These are phyloP conservation scores for Budorcas taxicolor DNA, from an alignment of 2,113 vertebrate species.

Conservation along the genomic window DNA sequence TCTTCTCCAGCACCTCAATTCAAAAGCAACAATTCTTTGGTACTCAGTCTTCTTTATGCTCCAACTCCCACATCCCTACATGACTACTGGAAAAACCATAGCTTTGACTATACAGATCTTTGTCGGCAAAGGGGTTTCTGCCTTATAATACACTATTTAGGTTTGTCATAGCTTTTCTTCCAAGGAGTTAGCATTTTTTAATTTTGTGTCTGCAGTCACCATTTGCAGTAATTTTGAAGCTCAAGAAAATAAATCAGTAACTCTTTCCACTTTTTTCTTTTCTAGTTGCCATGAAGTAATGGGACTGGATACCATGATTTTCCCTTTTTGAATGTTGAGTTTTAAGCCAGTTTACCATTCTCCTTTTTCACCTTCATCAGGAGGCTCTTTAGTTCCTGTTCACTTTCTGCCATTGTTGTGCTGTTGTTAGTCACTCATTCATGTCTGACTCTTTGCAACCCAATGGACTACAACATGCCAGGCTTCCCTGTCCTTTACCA, in stretches of 20 bases:
- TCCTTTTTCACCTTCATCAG: too few species aligned
- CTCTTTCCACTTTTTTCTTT: not conserved
- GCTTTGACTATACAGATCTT: not conserved
- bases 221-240: not conserved
- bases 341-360: too few species aligned
- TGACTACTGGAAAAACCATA: not conserved
- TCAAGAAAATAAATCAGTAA: not conserved
- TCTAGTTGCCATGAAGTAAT: too few species aligned
- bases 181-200: not conserved
- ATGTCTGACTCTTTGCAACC: too few species aligned
- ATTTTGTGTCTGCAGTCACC: not conserved
- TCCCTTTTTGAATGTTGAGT: too few species aligned
- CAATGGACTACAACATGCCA: too few species aligned
- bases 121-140: not conserved
- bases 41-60: not conserved
- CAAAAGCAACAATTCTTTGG: not conserved
- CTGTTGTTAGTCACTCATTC: too few species aligned
- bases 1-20: not conserved
- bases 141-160: not conserved
- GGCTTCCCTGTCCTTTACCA: too few species aligned
- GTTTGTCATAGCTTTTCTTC: not conserved
- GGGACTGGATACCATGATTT: too few species aligned
- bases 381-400: too few species aligned
- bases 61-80: not conserved
- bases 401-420: too few species aligned